Evolutionary conservation across 2,113 vertebrate species (phyloP), one percentile per base, ranked within the genome.

Genomic region (Siniperca chuatsi): DNA sequence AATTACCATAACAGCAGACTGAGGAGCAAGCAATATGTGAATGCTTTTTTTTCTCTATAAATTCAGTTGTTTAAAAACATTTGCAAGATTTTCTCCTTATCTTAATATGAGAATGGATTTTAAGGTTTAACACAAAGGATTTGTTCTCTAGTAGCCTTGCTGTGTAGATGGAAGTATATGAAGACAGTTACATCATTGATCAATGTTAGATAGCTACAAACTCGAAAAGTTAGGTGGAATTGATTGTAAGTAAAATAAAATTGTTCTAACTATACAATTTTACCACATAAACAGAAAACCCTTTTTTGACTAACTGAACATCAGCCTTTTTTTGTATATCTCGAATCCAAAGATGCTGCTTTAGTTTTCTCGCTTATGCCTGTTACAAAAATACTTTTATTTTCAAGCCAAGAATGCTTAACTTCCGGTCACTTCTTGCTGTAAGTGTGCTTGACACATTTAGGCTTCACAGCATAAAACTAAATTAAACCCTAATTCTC

Each of bases 361-460:
- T 18, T 20, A 52, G 18, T 20, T 7, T 8, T 44, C 8, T n/a
- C 1, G 2, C 23, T n/a, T 11, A 4, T 57, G 1, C 2, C 54
- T n/a, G 12, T 65, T 6, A 21, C 40, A 75, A 15, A 21, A 16
- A 0, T 46, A 57, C 61, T 75, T 84, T 79, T 84, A 84, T 64
- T 84, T 37, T 79, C 4, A 6, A 44, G 20, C 1, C 0, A 4
- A 48, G 8, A 15, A 9, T 21, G 5, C 0, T 20, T 15, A 0
- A 60, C 16, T 62, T 71, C 78, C 57, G 44, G 78, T 62, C 2
- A 35, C 5, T 62, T 40, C 11, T 50, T 21, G 29, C 46, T 29
- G 50, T 8, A 8, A 9, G 2, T 0, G 6, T 6, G 1, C 7
- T 71, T 15, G 23, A 61, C 8, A 40, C 21, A 5, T 71, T 71